These are phyloP conservation scores for Eolophus roseicapilla DNA, from an alignment of 2,113 vertebrate genomes.

Conservation along the genomic window DNA sequence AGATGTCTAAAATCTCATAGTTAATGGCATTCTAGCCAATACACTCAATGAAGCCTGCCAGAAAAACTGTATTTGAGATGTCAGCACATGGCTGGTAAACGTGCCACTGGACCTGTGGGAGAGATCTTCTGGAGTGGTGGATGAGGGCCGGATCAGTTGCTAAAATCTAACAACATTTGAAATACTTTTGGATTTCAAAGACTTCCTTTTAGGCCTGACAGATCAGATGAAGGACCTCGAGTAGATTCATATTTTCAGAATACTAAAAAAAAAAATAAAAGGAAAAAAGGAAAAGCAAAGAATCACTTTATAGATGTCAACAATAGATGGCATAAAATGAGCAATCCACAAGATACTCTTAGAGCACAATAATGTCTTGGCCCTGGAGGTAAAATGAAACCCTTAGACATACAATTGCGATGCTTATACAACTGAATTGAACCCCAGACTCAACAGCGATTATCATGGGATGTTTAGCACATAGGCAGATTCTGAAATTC, in stretches of 20 bases:
- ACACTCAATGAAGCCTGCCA: neutral
- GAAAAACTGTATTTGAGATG: neutral
- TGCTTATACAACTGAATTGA: neutral
- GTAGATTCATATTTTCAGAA: neutral
- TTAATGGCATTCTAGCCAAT: neutral
- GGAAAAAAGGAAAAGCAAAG: rapidly evolving
- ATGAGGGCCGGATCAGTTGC: neutral
- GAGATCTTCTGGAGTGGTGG: neutral
- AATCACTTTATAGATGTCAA: neutral
- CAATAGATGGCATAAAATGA: neutral
- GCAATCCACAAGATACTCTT: neutral
- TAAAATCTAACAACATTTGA: neutral
- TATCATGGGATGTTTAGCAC: neutral
- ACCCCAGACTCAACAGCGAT: neutral
- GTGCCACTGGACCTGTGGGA: neutral
- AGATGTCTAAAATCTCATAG: neutral
- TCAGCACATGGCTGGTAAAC: neutral
- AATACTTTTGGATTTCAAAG: neutral
- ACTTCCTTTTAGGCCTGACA: neutral
- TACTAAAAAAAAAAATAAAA: neutral
- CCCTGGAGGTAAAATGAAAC: neutral
- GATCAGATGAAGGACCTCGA: neutral
- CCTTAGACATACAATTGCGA: neutral
- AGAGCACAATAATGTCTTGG: neutral
- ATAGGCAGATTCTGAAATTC: neutral